Base-by-base conservation (phyloP, 1,140 invertebrate species). In the Hypothenemus hampei region DNA sequence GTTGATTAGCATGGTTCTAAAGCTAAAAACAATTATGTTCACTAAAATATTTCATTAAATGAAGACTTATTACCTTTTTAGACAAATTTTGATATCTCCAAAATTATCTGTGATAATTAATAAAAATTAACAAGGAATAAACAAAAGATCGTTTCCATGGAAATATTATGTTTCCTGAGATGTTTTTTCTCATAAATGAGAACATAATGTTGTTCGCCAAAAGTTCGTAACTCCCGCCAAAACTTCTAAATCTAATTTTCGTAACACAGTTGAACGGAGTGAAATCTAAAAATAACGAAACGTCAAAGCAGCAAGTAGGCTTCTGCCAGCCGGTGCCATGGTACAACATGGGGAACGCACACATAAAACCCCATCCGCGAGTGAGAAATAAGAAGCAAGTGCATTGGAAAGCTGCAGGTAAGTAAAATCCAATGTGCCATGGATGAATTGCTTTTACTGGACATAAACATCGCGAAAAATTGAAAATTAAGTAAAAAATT, bases 391-490 rank as follows among this genome's bases (percentile, higher is more conserved):
- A 81, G 61, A 84, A 84, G 72, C 79, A 81, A 76, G 80, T 83
- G 49, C 80, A 80, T 72, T 83, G 81, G 81, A 83, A 82, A 72
- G 77, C 81, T 41, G 81, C 82, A 81, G 82, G 82, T 82, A 77
- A 61, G 50, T 51, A 24, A 10, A 16, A 10, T 37, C 6, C 26
- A 7, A 7, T 29, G 6, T 29, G 6, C 26, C n/a, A 7, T n/a
- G n/a, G n/a, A n/a, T n/a, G n/a, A n/a, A n/a, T 37, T 37, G 35
- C 15, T 37, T 37, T 37, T 37, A 15, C 26, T n/a, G 6, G n/a
- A 29, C 6, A 37, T n/a, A n/a, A n/a, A 15, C 18, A 39, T 39
- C 16, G 16, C 18, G 16, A 39, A 39, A 39, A 39, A 39, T 8
- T n/a, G 36, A n/a, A n/a, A n/a, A n/a, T n/a, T n/a, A n/a, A n/a